These are phyloP conservation scores for Phalera bucephala DNA, from an alignment of 2,888 invertebrate species.

Conservation along the genomic window DNA sequence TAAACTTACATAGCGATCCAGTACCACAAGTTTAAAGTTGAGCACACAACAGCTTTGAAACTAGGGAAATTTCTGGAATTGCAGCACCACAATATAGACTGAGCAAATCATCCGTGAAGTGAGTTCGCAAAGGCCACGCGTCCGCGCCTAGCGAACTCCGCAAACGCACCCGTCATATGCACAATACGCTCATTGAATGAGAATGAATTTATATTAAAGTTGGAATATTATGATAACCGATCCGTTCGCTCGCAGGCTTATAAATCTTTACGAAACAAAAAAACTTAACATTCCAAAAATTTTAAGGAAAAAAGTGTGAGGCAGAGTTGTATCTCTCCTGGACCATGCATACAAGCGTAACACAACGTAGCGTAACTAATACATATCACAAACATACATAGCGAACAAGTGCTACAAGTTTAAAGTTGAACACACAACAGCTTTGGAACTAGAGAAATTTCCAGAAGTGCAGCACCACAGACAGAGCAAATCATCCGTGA, in stretches of 20 bases:
- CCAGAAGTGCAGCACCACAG: slow-evolving; percentile 18
- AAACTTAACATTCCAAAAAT: too few relatives aligned
- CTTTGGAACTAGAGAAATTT: slow-evolving; percentile 21
- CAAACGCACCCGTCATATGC: slow-evolving; percentile 41
- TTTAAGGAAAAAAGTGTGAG: too few relatives aligned
- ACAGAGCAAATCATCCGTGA: slow-evolving; percentile 44
- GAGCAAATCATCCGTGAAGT: slow-evolving; percentile 47
- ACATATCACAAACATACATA: too few relatives aligned
- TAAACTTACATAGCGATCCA: too few relatives aligned
- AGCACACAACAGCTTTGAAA: slow-evolving; percentile 12
- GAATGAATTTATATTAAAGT: slow-evolving; percentile 20
- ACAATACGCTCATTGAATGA: slow-evolving; percentile 24
- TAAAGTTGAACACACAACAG: slow-evolving; percentile 8
- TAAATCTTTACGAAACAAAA: too few relatives aligned
- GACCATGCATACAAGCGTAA: too few relatives aligned
- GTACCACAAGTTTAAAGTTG: too few relatives aligned
- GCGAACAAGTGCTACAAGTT: too few relatives aligned
- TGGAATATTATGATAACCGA: too few relatives aligned
- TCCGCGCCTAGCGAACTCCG: slow-evolving; percentile 28
- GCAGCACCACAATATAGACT: slow-evolving; percentile 23
- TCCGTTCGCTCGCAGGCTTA: too few relatives aligned
- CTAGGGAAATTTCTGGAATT: slow-evolving; percentile 25
- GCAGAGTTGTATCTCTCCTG: too few relatives aligned
- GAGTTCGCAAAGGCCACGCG: slow-evolving; percentile 41
- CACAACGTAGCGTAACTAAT: too few relatives aligned